phyloP scores from a whole-genome alignment of 2,113 vertebrate genomes.

The Tiliqua scincoides region DNA sequence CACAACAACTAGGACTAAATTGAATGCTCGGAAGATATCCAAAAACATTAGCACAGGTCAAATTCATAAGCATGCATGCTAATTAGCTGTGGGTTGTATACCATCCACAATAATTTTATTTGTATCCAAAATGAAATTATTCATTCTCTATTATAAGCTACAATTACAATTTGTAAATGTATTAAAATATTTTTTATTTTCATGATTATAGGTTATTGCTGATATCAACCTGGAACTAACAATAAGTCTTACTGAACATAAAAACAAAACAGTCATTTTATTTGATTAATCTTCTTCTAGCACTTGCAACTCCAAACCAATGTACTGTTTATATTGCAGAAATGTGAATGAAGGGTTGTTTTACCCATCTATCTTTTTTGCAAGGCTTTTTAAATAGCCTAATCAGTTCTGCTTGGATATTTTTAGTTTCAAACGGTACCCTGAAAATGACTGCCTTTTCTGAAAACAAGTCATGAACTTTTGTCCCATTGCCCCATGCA shows the following conservation, averaged over 20 bases:
- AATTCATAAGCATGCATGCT: conserved; percentile 41
- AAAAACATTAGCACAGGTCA: conserved; percentile 57
- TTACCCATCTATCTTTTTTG: neutral
- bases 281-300: neutral
- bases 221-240: neutral
- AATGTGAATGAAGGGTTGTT: neutral
- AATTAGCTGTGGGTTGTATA: conserved; percentile 36
- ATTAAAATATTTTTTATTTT: conserved; percentile 1
- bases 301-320: neutral
- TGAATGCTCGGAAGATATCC: conserved; percentile 53
- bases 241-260: neutral
- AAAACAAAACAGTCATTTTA: neutral
- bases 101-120: neutral
- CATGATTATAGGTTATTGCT: neutral
- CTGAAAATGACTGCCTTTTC: neutral
- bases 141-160: neutral
- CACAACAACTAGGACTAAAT: conserved; percentile 57
- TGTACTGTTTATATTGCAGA: neutral
- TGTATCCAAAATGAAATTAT: conserved; percentile 20
- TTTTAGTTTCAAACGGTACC: neutral
- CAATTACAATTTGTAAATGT: neutral
- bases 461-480: neutral
- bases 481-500: neutral
- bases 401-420: neutral
- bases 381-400: neutral